Conservation (phyloP, 2,113 vertebrate species). For the Orientallactaga bullata region DNA sequence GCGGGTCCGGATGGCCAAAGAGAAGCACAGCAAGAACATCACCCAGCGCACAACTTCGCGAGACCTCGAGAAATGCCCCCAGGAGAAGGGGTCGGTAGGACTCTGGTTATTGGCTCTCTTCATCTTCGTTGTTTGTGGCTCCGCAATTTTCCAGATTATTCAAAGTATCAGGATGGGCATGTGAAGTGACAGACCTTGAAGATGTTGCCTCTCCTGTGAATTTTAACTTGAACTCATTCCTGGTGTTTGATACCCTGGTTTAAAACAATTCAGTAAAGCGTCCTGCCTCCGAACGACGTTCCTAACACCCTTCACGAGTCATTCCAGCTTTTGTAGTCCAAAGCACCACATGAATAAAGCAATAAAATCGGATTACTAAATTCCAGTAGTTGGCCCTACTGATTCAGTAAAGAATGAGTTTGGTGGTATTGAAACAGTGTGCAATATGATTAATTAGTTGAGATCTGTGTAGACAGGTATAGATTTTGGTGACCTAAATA, state of each 20-base stretch:
- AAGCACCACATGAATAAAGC: conserved; percentile 91
- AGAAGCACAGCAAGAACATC: conserved; percentile 98
- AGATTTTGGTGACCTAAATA: conserved; percentile 61
- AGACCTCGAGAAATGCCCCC: conserved; percentile 91
- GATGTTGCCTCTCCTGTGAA: conserved; percentile 83
- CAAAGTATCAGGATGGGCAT: conserved; percentile 99
- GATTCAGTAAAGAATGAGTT: conserved; percentile 81
- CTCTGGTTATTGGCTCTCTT: conserved; percentile 97
- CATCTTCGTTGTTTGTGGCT: conserved; percentile 97
- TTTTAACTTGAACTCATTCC: conserved; percentile 85
- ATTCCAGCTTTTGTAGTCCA: conserved; percentile 90
- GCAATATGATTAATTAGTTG: conserved; percentile 67
- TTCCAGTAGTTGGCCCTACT: conserved; percentile 87
- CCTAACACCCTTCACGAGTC: conserved; percentile 83
- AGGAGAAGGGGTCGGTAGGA: conserved; percentile 96
- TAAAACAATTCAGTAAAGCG: conserved; percentile 81
- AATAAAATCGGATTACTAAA: conserved; percentile 90
- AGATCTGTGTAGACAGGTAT: conserved; percentile 70
- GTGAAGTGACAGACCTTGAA: conserved; percentile 87
- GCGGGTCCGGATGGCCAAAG: conserved; percentile 97
- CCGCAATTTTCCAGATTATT: conserved; percentile 99
- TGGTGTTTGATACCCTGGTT: conserved; percentile 82
- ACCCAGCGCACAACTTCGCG: conserved; percentile 95
- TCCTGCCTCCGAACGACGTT: conserved; percentile 85
- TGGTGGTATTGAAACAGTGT: conserved; percentile 47